phyloP scores from a whole-genome alignment of 2,888 invertebrate genomes.

The Tenthredo notha region DNA sequence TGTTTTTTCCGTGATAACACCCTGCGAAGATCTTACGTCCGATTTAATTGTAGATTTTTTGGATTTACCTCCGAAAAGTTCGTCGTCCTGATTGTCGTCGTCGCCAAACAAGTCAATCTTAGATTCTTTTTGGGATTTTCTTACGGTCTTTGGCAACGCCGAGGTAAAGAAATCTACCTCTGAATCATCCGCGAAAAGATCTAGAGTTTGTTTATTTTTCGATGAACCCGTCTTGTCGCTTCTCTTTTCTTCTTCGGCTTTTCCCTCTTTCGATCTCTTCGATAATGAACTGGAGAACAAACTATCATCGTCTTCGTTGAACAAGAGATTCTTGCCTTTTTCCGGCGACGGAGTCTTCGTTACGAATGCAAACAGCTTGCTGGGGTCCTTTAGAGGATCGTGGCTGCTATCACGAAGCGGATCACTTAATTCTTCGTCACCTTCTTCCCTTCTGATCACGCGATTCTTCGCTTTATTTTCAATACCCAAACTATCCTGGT shows the following conservation, averaged over 20 bases:
- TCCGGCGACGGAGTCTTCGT: conserved; percentile 76
- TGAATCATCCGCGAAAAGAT: conserved; percentile 70
- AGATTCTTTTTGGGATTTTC: conserved; percentile 66
- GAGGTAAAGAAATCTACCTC: conserved; percentile 71
- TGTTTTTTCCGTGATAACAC: conserved; percentile 19
- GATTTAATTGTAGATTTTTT: conserved; percentile 56
- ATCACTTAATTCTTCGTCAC: conserved; percentile 63
- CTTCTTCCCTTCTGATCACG: neutral
- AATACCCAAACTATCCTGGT: neutral
- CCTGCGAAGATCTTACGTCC: neutral
- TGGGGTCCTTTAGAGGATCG: conserved; percentile 74
- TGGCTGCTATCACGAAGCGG: conserved; percentile 71
- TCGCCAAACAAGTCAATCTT: conserved; percentile 71
- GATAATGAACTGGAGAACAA: conserved; percentile 67
- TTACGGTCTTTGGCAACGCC: conserved; percentile 64
- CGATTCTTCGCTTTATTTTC: conserved; percentile 8
- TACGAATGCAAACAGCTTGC: conserved; percentile 75
- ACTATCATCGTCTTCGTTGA: conserved; percentile 73
- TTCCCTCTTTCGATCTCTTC: conserved; percentile 58
- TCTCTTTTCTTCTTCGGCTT: conserved; percentile 51
- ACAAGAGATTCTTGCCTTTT: conserved; percentile 68
- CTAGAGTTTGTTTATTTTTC: conserved; percentile 61
- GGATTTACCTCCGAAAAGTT: conserved; percentile 66
- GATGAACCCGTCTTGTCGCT: neutral
- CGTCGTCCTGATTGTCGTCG: conserved; percentile 64